These are phyloP conservation scores for Stenodera caucasica DNA, from an alignment of 2,888 invertebrate genomes.

Conservation along the genomic window DNA sequence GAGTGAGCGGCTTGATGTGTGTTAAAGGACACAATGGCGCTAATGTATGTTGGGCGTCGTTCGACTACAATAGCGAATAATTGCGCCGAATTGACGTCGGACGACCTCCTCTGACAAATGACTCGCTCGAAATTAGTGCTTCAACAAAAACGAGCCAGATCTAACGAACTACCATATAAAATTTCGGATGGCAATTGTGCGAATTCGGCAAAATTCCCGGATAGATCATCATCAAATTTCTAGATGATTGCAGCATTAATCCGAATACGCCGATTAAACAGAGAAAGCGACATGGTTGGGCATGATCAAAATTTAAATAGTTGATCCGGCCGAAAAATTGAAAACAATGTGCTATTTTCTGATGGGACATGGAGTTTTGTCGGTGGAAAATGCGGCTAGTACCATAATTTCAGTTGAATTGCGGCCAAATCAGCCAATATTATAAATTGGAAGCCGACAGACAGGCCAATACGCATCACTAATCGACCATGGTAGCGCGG, in stretches of 20 bases:
- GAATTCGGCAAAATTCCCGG: not conserved
- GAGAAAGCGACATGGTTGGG: not conserved
- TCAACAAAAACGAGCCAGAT: conserved; percentile 21
- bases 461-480: conserved; percentile 33
- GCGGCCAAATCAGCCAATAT: conserved; percentile 18
- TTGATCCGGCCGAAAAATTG: not conserved
- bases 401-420: conserved; percentile 12
- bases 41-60: conserved; percentile 44
- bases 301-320: not conserved
- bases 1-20: conserved; percentile 5
- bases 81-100: conserved; percentile 45
- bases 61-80: conserved; percentile 46
- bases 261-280: not conserved
- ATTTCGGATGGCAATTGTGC: not conserved
- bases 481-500: conserved; percentile 36
- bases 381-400: not conserved
- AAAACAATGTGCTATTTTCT: not conserved
- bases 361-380: not conserved
- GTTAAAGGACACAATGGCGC: conserved; percentile 41
- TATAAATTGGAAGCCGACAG: conserved; percentile 21
- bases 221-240: not conserved
- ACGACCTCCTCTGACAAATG: conserved; percentile 42
- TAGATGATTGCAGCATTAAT: not conserved
- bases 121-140: conserved; percentile 41
- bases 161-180: not conserved